Base-by-base conservation (phyloP, 1,140 invertebrate genomes). In the Laupala kohalensis region DNA sequence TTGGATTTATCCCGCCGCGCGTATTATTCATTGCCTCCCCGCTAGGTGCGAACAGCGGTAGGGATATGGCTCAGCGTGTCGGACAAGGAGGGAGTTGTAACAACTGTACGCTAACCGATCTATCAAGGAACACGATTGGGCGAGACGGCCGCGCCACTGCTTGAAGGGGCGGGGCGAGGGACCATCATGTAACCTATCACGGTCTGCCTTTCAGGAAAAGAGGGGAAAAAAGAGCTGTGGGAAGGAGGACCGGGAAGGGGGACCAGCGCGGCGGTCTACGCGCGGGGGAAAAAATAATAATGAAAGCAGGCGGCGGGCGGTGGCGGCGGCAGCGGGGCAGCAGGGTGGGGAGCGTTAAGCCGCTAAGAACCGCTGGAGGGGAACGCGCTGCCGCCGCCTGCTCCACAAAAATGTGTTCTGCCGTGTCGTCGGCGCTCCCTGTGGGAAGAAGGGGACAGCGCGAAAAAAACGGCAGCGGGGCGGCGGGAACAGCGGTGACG, bases 151-250 rank as follows among this genome's bases (percentile, higher is more conserved):
- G 67, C 67, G 25, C 26, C 70, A 27, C 67, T 26, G 73, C 70
- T 12, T 28, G 69, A 67, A 64, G 70, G 67, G 70, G 73, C 70
- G 73, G 73, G 67, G 73, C 73, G 73, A 73, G 73, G 68, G 73
- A 26, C 70, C 26, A 73, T 73, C 73, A 73, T 73, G 73, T 73
- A 73, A 73, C 73, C 73, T 73, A 73, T 73, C 73, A 72, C 69
- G 67, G 63, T 26, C 69, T 53, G 65, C 65, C 73, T 72, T 71
- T 64, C 72, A 30, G 64, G 64, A 71, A 71, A 72, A 73, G 66
- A 71, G 73, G 70, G 73, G 70, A 67, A 73, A 73, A 73, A 73
- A 73, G 5, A 25, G 70, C 1, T n/a, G 15, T 0, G 25, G 63
- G 63, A 9, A 68, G 63, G 53, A 71, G 53, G 5, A 67, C 37